A percentile compares a stretch with the other conserved stretches of the same genome.
phyloP scores from a whole-genome alignment of 1,140 invertebrate genomes.

The Drosophila obscura region DNA sequence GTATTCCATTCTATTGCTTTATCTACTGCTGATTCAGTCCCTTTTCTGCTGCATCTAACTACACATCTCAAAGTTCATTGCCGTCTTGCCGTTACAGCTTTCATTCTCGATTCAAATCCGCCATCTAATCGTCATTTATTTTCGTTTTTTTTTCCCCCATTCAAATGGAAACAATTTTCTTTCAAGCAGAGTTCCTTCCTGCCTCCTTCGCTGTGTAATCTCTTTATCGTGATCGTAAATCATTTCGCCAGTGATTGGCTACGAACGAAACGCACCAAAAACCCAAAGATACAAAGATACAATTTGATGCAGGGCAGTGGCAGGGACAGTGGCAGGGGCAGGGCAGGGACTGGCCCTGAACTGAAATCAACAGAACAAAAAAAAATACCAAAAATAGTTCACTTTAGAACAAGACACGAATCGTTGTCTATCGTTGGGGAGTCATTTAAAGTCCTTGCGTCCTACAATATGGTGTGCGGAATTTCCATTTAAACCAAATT shows the following conservation, averaged over 20 bases:
- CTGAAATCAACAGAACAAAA: constrained; percentile 40
- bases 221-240: constrained; percentile 63
- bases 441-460: constrained; percentile 72
- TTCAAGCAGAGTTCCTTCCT: constrained; percentile 1
- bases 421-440: constrained; percentile 32
- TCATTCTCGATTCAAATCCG: constrained; percentile 6
- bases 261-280: constrained; percentile 5
- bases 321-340: too few species aligned
- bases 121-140: constrained; percentile 31
- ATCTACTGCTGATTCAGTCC: too few species aligned
- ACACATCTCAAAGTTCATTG: too few species aligned
- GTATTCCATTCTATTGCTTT: too few species aligned
- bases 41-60: too few species aligned
- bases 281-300: constrained; percentile 15
- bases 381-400: constrained; percentile 73
- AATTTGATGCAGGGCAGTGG: constrained; percentile 8
- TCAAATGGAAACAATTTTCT: constrained; percentile 9
- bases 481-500: constrained; percentile 81
- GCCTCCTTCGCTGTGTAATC: constrained; percentile 23
- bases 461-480: constrained; percentile 79
- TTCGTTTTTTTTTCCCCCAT: background rate
- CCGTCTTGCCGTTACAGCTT: background rate
- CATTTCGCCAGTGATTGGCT: constrained; percentile 42
- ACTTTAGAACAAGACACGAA: constrained; percentile 47
- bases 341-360: background rate